Base-by-base conservation (phyloP, 2,113 vertebrate genomes). In the Oryzias curvinotus region DNA sequence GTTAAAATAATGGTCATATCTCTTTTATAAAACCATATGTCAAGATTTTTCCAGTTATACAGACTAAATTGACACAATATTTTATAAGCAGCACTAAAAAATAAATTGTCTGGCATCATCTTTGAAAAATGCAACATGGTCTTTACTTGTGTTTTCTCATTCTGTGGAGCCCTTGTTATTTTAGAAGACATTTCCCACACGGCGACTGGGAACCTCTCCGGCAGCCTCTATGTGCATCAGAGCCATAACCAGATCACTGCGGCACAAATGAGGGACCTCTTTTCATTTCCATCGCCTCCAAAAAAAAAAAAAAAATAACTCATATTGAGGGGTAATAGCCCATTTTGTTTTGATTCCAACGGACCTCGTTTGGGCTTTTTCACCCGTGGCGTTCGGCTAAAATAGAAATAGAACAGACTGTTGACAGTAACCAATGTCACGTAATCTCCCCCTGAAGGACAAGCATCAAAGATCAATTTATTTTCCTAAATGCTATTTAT, bases 341-440 rank as follows among this genome's bases (percentile, higher is more conserved):
- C 80, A 84, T 85, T 85, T 84, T 62, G 71, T 77, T 83, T 75
- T 23, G 65, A 89, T 84, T 87, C 83, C 64, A 67, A 71, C 55
- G 72, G 81, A 83, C 80, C 80, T 77, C 64, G 3, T 67, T 65
- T 85, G 84, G 75, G 81, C 57, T 78, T 85, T 83, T 84, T 66
- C 77, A 82, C 84, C 87, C 72, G 47, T 79, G 78, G 76, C 59
- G 62, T 71, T 77, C 49, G 15, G 66, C 78, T 68, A 68, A 85
- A 88, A 87, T 82, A 87, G 85, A 87, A 87, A 88, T 82, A 85
- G 82, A 88, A 65, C 82, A 73, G 81, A 87, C 78, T 87, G 84
- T 88, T 85, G 87, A 85, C 85, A 82, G 83, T 88, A 86, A 85
- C 80, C 77, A 87, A 88, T 90, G 88, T 91, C 83, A 88, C 71